Evolutionary conservation across 2,113 vertebrate species (phyloP).

Genomic region (Trachemys scripta): DNA sequence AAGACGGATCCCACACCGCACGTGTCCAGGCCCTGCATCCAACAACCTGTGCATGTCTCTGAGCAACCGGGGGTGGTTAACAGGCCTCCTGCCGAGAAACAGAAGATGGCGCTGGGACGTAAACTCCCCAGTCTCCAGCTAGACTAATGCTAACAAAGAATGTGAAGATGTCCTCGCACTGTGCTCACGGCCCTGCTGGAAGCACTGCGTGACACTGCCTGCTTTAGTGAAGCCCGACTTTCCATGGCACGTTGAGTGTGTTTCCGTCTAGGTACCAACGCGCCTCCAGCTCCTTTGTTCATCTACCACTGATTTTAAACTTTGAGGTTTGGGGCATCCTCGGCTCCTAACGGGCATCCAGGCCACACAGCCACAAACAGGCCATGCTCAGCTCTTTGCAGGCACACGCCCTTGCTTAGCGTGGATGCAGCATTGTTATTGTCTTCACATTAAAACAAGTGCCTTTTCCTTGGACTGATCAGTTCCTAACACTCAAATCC

Average conservation of each 20-base stretch:
- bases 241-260: not conserved
- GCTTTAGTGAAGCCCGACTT: not conserved
- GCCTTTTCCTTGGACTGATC: not conserved
- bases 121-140: not conserved
- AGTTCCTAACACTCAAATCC: not conserved
- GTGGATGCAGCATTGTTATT: too few relatives aligned
- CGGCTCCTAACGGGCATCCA: not conserved
- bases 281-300: not conserved
- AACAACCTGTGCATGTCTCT: not conserved
- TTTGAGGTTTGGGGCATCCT: not conserved
- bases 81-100: fast-evolving
- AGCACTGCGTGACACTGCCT: not conserved
- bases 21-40: not conserved
- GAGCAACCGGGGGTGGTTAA: not conserved
- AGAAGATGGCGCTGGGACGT: not conserved
- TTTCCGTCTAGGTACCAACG: not conserved
- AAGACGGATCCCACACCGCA: fast-evolving
- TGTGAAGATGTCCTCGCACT: not conserved
- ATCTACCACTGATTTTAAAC: not conserved
- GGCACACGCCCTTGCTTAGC: not conserved
- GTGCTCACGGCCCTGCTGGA: not conserved
- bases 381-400: not conserved
- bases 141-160: not conserved
- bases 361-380: not conserved
- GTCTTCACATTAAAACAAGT: not conserved